These are phyloP conservation scores for Upupa epops DNA, from an alignment of 2,113 vertebrate species.

Conservation along the genomic window DNA sequence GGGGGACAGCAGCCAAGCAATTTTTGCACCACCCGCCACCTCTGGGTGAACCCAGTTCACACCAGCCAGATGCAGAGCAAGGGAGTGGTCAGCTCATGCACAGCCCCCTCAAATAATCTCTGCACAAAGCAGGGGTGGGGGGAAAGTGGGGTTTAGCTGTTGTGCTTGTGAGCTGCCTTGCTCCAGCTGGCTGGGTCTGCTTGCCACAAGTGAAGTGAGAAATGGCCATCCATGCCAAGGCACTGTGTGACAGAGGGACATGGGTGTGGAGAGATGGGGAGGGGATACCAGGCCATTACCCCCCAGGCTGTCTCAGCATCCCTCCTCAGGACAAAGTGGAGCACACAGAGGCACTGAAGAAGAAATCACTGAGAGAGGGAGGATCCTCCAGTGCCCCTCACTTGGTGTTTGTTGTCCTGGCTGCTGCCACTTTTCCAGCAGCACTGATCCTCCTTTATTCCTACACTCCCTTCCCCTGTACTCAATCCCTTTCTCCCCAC, in stretches of 20 bases:
- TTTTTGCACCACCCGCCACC: background rate
- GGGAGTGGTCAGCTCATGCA: background rate
- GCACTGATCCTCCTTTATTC: background rate
- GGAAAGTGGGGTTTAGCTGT: background rate
- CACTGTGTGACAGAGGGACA: rapidly evolving
- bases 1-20: rapidly evolving
- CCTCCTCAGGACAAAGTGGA: background rate
- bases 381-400: background rate
- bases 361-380: background rate
- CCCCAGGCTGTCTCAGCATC: background rate
- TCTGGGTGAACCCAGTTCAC: background rate
- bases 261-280: rapidly evolving
- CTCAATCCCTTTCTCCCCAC: background rate
- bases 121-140: background rate
- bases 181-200: rapidly evolving
- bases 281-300: too few species aligned
- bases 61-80: rapidly evolving
- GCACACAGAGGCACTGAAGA: background rate
- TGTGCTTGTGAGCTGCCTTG: background rate
- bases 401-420: background rate
- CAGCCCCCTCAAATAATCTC: background rate
- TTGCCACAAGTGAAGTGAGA: background rate
- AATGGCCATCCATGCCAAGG: background rate
- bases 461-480: background rate
- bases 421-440: too few species aligned